Base-by-base conservation (phyloP, 2,797 vertebrate genomes). In the Leucoraja ocellata region DNA sequence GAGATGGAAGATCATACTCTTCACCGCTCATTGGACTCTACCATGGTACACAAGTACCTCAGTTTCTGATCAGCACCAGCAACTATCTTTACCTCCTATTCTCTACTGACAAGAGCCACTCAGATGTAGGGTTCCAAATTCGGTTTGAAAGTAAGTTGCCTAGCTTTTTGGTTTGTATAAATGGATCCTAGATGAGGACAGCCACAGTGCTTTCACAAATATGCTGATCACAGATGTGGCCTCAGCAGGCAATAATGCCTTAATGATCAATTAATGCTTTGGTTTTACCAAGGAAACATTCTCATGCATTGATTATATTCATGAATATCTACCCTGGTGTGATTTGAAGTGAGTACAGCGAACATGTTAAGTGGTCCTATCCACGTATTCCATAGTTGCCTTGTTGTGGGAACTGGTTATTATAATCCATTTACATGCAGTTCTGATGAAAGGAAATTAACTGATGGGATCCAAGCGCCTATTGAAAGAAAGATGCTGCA, bases 41-140 rank as follows among this genome's bases (percentile, higher is more conserved):
- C 93, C 98, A 99, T 4, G 99, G 99, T 36, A 99, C 99, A 21
- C 99, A 99, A 95, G 99, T 99, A 81, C 99, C 99, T 7, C 99
- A 99, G 97, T 99, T 99, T 95, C 98, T 99, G 94, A 99, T 99
- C 96, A 99, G 99, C 96, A 99, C 98, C 95, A 99, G 98, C 95
- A 99, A 97, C 96, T 98, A 97, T 95, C 96, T 99, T 93, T 99
- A 96, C 94, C 97, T 99, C 13, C 97, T 99, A 91, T 99, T 99
- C 96, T 98, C 98, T 58, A 99, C 99, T 0, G 99, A 99, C 96
- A 99, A 99, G 95, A 99, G 99, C 95, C 99, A 99, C 96, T 99
- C 99, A 0, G 99, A 99, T 94, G 94, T 99, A 0, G 99, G 99
- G 94, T 99, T 99, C 95, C 98, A 99, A 94, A 99, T 99, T 95